These are phyloP conservation scores for Bursaphelenchus mucronatus DNA, from an alignment of 1,140 invertebrate genomes.

Conservation along the genomic window DNA sequence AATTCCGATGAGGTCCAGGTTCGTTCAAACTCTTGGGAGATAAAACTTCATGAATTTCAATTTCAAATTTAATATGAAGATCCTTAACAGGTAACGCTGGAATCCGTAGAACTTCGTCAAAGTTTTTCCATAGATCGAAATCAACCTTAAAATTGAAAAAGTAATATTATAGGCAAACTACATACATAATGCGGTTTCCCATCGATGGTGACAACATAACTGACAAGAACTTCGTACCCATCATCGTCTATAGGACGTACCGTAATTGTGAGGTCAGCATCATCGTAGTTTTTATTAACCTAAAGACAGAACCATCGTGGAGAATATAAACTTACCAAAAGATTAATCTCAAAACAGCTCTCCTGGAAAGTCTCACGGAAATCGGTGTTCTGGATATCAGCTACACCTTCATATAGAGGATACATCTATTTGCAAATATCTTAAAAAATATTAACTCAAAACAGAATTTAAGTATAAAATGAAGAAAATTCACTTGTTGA, in stretches of 20 bases:
- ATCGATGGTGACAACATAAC: slow-evolving; percentile 1
- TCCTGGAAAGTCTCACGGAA: slow-evolving; percentile 12
- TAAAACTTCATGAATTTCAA: slow-evolving; percentile 13
- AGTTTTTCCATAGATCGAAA: slow-evolving; percentile 14
- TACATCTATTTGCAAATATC: neutral
- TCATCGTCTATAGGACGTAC: slow-evolving; percentile 2
- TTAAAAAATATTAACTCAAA: too few species aligned
- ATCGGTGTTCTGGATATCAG: too few species aligned
- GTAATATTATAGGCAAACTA: neutral
- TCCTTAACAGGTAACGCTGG: neutral
- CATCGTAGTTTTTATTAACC: neutral
- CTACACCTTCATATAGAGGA: neutral
- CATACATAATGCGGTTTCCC: slow-evolving; percentile 2
- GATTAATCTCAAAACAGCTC: slow-evolving; percentile 20
- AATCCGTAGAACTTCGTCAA: neutral
- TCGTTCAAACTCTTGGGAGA: neutral
- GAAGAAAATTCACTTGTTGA: too few species aligned
- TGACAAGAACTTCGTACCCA: slow-evolving; percentile 14
- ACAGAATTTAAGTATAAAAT: too few species aligned
- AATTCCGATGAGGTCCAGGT: slow-evolving; percentile 7
- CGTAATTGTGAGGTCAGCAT: neutral
- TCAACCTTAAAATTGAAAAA: slow-evolving; percentile 12
- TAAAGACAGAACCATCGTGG: slow-evolving; percentile 1
- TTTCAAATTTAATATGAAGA: slow-evolving; percentile 1
- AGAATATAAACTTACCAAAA: slow-evolving; percentile 4